phyloP scores from a whole-genome alignment of 2,888 invertebrate genomes.

The Agrypnus murinus region DNA sequence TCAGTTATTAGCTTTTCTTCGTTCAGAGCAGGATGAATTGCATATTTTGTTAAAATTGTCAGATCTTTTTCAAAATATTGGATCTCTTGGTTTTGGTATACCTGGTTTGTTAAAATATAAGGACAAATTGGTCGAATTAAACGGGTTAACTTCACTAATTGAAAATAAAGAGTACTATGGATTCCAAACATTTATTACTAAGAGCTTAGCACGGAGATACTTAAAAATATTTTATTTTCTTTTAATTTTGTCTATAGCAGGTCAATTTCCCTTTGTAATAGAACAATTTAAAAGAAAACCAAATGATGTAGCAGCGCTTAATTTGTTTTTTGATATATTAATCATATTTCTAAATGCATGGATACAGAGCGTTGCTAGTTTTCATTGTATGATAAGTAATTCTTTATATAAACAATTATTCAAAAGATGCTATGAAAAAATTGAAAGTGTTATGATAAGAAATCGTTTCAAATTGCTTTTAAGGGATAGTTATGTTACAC shows the following conservation, averaged over 20 bases:
- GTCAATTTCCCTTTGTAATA: not conserved
- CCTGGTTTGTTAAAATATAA: not conserved
- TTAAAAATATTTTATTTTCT: not conserved
- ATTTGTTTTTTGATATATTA: not conserved
- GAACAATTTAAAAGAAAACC: not conserved
- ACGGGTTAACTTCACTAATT: not conserved
- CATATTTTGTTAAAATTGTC: no score
- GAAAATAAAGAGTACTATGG: not conserved
- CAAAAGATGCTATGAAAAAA: not conserved
- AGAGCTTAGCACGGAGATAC: not conserved
- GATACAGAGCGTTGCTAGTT: no score
- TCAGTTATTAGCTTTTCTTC: no score
- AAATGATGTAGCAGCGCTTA: not conserved
- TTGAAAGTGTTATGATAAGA: not conserved
- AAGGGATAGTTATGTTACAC: no score
- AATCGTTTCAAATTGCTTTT: no score
- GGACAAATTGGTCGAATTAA: not conserved
- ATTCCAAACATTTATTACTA: not conserved
- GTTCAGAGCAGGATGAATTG: no score
- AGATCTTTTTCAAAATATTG: not conserved
- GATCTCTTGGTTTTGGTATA: not conserved
- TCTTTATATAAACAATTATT: not conserved
- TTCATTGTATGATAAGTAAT: not conserved
- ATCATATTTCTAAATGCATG: not conserved
- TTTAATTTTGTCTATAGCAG: not conserved